Evolutionary conservation across 1,140 invertebrate genomes (phyloP).

Genomic region (Andrena cerasifolii): DNA sequence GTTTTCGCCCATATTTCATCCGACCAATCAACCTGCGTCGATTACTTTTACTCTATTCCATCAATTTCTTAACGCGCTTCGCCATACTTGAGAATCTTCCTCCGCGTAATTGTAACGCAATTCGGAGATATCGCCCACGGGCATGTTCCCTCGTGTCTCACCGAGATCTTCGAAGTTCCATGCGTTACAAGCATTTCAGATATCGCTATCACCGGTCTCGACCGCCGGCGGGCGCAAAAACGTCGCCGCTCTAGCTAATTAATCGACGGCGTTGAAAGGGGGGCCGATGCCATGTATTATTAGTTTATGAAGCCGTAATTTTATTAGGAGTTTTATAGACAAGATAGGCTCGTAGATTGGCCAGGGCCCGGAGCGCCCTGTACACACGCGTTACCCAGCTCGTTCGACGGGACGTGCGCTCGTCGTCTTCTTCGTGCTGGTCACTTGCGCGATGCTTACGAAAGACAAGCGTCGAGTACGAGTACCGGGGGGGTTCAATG

Average conservation of each 20-base stretch:
- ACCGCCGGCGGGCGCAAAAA: background rate
- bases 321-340: conserved; percentile 6
- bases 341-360: background rate
- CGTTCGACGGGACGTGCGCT: conserved; percentile 14
- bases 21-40: too few relatives aligned
- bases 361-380: background rate
- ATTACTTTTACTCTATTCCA: too few relatives aligned
- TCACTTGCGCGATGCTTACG: conserved; percentile 27
- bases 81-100: too few relatives aligned
- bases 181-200: background rate
- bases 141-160: background rate
- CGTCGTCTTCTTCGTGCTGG: conserved; percentile 19
- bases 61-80: too few relatives aligned
- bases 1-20: too few relatives aligned
- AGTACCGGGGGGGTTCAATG: conserved; percentile 47
- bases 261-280: background rate
- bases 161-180: background rate
- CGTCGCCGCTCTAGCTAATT: background rate
- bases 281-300: conserved; percentile 4
- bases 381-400: background rate
- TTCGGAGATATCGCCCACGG: too few relatives aligned
- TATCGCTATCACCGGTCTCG: background rate
- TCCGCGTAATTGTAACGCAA: too few relatives aligned
- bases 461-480: conserved; percentile 40
- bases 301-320: conserved; percentile 17